A percentile compares a stretch with the other conserved stretches of the same genome.
Evolutionary conservation across 2,888 invertebrate species (phyloP).

Genomic region (Trisateles emortualis): DNA sequence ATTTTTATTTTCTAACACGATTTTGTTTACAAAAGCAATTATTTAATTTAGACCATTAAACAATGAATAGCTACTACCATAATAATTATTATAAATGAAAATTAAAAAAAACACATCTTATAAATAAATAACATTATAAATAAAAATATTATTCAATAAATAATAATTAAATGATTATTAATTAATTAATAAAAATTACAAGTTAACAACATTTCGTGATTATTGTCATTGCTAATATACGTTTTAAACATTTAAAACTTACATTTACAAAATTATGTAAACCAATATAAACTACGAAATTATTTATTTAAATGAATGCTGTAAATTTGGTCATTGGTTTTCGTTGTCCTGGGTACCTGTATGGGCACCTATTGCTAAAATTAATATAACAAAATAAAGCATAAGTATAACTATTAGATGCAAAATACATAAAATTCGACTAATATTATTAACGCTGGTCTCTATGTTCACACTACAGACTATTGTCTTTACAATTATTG

Average conservation of each 20-base stretch:
- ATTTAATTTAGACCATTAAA: conserved; percentile 25
- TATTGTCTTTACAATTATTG: conserved; percentile 70
- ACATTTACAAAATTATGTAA: too few species aligned
- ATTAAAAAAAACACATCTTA: too few species aligned
- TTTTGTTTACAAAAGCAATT: conserved; percentile 39
- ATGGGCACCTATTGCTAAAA: conserved; percentile 3
- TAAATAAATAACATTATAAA: too few species aligned
- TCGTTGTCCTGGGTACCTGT: conserved; percentile 37
- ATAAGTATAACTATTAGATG: conserved; percentile 6
- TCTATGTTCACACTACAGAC: conserved; percentile 62
- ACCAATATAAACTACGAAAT: neutral
- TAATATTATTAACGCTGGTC: conserved; percentile 63
- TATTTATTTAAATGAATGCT: conserved; percentile 6
- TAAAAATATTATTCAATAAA: too few species aligned
- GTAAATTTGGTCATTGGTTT: conserved; percentile 34
- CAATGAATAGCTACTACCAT: neutral
- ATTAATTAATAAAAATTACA: conserved; percentile 2
- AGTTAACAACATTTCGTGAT: neutral
- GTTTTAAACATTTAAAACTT: too few species aligned
- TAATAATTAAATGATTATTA: neutral
- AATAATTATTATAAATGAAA: neutral
- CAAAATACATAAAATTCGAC: conserved; percentile 25
- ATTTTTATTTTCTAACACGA: conserved; percentile 61
- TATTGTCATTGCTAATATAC: neutral
- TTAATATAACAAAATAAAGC: neutral